Conservation (phyloP, 1,140 invertebrate genomes). For the Ylistrum balloti region DNA sequence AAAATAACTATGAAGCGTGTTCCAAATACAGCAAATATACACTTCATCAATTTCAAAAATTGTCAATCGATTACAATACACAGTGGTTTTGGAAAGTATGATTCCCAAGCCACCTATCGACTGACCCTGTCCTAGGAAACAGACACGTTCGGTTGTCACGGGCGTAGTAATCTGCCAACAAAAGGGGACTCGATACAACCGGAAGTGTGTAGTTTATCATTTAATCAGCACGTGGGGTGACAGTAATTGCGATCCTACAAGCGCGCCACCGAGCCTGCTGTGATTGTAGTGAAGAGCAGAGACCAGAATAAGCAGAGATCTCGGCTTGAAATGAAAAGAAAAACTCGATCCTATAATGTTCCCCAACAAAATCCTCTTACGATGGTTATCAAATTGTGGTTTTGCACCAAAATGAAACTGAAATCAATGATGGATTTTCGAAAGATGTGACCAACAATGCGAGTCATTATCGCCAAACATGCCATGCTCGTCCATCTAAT, state of each 20-base stretch:
- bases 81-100: neutral
- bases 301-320: neutral
- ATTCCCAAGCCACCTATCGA: neutral
- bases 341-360: neutral
- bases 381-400: conserved; percentile 31
- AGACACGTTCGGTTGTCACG: neutral
- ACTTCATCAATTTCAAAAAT: neutral
- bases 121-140: neutral
- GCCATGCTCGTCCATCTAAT: neutral
- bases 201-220: conserved; percentile 38
- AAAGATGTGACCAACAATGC: conserved; percentile 24
- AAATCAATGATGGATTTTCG: conserved; percentile 35
- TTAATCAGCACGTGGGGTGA: conserved; percentile 37
- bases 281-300: neutral
- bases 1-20: conserved; percentile 27
- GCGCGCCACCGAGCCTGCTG: neutral
- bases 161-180: conserved; percentile 22
- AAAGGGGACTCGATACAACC: conserved; percentile 13
- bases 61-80: neutral
- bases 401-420: conserved; percentile 38
- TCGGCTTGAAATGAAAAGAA: conserved; percentile 10
- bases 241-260: conserved; percentile 33
- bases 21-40: neutral
- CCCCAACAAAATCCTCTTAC: conserved; percentile 20
- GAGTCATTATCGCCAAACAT: neutral